Evolutionary conservation across 2,888 invertebrate genomes (phyloP).

Genomic region (Phengaris alcon): DNA sequence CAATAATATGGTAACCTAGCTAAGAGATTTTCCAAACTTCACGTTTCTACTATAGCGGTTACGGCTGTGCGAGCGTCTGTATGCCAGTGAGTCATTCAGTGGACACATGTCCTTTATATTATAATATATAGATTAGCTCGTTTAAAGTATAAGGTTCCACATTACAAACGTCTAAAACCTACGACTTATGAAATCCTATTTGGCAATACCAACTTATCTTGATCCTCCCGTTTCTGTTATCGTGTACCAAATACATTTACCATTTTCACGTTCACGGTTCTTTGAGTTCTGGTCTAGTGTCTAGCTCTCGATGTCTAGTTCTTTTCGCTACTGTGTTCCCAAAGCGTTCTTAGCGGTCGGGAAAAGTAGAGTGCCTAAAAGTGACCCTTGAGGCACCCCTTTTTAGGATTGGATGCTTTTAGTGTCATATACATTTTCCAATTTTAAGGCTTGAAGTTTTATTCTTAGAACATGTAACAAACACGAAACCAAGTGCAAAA

Average conservation of each 20-base stretch:
- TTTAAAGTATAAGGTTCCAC: slow-evolving; percentile 47
- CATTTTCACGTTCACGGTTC: slow-evolving; percentile 40
- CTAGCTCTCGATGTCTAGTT: slow-evolving; percentile 66
- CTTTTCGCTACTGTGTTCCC: slow-evolving; percentile 71
- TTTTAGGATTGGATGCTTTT: slow-evolving; percentile 62
- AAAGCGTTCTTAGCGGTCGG: slow-evolving; percentile 61
- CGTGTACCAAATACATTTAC: slow-evolving; percentile 39
- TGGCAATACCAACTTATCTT: slow-evolving; percentile 44
- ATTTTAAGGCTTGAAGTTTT: neutral
- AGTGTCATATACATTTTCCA: slow-evolving; percentile 49
- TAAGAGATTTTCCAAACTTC: too few relatives aligned
- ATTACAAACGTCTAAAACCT: slow-evolving; percentile 61
- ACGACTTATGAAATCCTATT: slow-evolving; percentile 54
- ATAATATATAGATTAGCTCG: too few relatives aligned
- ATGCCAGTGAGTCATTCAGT: too few relatives aligned
- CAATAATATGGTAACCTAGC: too few relatives aligned
- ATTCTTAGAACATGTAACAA: too few relatives aligned
- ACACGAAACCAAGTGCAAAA: too few relatives aligned
- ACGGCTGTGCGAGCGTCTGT: too few relatives aligned
- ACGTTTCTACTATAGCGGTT: too few relatives aligned
- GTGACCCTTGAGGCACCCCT: slow-evolving; percentile 66
- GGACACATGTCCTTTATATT: slow-evolving; percentile 39
- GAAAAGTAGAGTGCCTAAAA: slow-evolving; percentile 59
- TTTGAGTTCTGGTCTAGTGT: slow-evolving; percentile 53
- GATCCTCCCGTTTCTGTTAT: slow-evolving; percentile 43